These are phyloP conservation scores for Athene noctua DNA, from an alignment of 2,113 vertebrate species.

Conservation along the genomic window DNA sequence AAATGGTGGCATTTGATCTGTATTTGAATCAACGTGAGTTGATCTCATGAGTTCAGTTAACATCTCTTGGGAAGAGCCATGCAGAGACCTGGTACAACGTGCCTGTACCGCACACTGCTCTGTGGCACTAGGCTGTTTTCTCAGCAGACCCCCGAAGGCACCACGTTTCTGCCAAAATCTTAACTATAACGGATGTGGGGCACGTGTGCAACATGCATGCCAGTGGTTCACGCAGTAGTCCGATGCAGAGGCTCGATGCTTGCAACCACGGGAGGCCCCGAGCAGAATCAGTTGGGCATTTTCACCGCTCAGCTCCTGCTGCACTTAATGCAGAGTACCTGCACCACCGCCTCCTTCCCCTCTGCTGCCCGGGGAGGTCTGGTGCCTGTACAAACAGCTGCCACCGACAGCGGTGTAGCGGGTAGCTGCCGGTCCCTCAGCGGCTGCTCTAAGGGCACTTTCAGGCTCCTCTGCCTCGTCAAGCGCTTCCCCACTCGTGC, in stretches of 20 bases:
- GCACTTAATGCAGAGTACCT: background rate
- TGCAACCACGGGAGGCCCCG: background rate
- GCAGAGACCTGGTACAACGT: background rate
- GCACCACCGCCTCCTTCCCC: background rate
- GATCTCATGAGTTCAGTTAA: background rate
- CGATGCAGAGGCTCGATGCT: background rate
- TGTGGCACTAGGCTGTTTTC: background rate
- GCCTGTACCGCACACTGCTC: background rate
- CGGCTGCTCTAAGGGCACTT: background rate
- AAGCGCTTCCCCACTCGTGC: background rate
- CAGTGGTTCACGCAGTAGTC: background rate
- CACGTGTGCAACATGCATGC: accelerated
- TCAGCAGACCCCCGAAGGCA: background rate
- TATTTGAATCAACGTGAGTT: background rate
- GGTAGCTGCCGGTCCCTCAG: background rate
- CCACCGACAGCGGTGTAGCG: background rate
- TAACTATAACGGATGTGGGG: background rate
- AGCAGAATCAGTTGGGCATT: background rate
- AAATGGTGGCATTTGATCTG: background rate
- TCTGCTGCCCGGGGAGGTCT: background rate
- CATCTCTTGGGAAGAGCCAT: background rate
- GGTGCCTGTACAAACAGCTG: background rate
- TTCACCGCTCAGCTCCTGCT: background rate
- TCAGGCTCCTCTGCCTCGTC: background rate
- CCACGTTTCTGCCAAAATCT: background rate